Evolutionary conservation across 2,797 vertebrate species (phyloP).

Genomic region (Trachurus trachurus): DNA sequence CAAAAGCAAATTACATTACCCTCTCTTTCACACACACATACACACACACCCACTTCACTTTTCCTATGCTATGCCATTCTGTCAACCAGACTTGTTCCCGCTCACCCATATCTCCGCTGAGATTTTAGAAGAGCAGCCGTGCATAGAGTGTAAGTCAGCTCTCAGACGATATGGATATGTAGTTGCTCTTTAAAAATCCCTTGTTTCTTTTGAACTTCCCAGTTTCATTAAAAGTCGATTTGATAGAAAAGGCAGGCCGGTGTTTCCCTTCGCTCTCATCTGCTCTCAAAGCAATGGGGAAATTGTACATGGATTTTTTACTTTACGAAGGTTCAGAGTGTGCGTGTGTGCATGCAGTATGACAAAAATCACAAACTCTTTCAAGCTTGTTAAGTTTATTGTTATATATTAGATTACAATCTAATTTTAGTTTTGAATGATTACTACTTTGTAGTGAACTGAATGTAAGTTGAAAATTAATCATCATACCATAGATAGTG

Average conservation of each 20-base stretch:
- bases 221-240: conserved; percentile 67
- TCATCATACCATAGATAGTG: too few relatives aligned
- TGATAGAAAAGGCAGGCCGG: conserved; percentile 21
- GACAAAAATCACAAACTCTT: neutral
- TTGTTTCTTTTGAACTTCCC: conserved; percentile 43
- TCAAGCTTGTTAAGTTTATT: neutral
- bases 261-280: conserved; percentile 4
- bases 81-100: conserved; percentile 56
- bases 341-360: neutral
- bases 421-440: neutral
- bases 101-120: conserved; percentile 60
- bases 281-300: neutral
- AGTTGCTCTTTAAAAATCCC: conserved; percentile 48
- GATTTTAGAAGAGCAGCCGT: conserved; percentile 62
- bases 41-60: conserved; percentile 39
- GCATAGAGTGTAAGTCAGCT: conserved; percentile 47
- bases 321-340: neutral
- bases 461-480: neutral
- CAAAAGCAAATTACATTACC: conserved; percentile 86
- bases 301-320: neutral
- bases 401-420: neutral
- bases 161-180: conserved; percentile 41
- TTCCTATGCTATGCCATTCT: conserved; percentile 47
- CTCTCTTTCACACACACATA: conserved; percentile 37
- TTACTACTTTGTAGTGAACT: neutral